These are phyloP conservation scores for Chironomus riparius DNA, from an alignment of 2,888 invertebrate genomes.

Conservation along the genomic window DNA sequence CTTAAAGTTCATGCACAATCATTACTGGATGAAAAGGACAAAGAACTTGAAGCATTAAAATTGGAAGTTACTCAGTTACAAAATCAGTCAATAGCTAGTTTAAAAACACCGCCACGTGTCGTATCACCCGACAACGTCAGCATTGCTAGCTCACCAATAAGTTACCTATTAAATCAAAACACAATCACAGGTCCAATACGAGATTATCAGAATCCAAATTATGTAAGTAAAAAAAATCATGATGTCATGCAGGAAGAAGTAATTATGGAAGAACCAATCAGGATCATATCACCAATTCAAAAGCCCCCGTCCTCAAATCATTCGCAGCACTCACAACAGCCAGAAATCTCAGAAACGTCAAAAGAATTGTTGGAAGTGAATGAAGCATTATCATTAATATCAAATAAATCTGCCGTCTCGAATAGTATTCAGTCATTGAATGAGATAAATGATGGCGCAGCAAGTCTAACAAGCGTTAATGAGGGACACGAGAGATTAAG, in stretches of 20 bases:
- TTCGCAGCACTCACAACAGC: background rate
- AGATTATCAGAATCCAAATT: constrained; percentile 36
- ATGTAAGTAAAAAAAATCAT: constrained; percentile 20
- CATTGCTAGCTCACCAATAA: constrained; percentile 43
- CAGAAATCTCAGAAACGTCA: background rate
- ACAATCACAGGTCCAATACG: constrained; percentile 39
- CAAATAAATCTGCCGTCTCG: background rate
- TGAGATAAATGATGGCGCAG: constrained; percentile 14
- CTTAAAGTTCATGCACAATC: constrained; percentile 46
- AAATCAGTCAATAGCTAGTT: constrained; percentile 27
- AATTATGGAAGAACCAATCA: background rate
- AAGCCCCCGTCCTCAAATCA: constrained; percentile 31
- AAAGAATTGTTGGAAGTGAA: constrained; percentile 6
- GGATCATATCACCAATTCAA: constrained; percentile 32
- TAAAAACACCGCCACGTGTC: background rate
- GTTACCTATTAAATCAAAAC: constrained; percentile 44
- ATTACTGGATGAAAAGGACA: constrained; percentile 48
- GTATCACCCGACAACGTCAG: constrained; percentile 33
- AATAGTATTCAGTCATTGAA: constrained; percentile 15
- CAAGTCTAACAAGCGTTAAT: background rate
- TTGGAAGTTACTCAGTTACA: constrained; percentile 44
- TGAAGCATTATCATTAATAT: constrained; percentile 19
- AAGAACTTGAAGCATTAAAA: constrained; percentile 48
- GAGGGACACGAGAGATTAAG: constrained; percentile 25
- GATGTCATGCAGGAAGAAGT: background rate